phyloP scores from a whole-genome alignment of 2,113 vertebrate species.

The Thunnus thynnus region DNA sequence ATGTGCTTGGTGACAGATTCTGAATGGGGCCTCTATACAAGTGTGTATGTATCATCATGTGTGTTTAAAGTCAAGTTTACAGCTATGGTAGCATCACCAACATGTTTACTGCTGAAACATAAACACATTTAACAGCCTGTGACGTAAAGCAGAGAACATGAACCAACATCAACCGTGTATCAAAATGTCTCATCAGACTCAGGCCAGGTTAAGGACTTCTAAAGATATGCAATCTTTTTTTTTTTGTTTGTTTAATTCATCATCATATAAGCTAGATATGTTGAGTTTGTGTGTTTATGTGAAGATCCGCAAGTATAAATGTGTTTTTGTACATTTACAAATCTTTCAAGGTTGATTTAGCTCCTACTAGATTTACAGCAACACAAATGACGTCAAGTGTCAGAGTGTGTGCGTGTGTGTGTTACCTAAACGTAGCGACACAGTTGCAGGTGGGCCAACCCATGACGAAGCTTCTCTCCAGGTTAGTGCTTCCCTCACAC shows the following conservation, averaged over 20 bases:
- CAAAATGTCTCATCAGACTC: not conserved
- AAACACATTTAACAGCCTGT: slow-evolving; percentile 15
- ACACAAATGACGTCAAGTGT: not conserved
- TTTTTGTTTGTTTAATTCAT: not conserved
- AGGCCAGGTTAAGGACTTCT: not conserved
- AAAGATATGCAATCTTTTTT: not conserved
- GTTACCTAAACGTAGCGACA: slow-evolving; percentile 93
- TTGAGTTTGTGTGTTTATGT: not conserved
- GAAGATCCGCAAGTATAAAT: not conserved
- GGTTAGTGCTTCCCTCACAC: slow-evolving; percentile 91
- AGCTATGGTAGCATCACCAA: not conserved
- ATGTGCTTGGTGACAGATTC: too few species aligned
- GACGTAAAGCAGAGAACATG: not conserved
- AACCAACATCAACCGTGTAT: not conserved
- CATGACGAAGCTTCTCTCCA: slow-evolving; percentile 92
- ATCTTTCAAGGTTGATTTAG: too few species aligned
- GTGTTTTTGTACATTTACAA: not conserved
- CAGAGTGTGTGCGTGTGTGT: slow-evolving; percentile 8
- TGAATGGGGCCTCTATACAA: too few species aligned
- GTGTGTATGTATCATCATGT: not conserved
- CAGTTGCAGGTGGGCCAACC: slow-evolving; percentile 98
- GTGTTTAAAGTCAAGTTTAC: slow-evolving; percentile 36
- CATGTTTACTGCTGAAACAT: slow-evolving; percentile 20
- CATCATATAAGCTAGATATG: not conserved
- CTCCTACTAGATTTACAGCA: too few species aligned